A percentile compares a stretch with the other conserved stretches of the same genome.
Conservation (phyloP, 2,888 invertebrate genomes). For the Trichopria drosophilae region DNA sequence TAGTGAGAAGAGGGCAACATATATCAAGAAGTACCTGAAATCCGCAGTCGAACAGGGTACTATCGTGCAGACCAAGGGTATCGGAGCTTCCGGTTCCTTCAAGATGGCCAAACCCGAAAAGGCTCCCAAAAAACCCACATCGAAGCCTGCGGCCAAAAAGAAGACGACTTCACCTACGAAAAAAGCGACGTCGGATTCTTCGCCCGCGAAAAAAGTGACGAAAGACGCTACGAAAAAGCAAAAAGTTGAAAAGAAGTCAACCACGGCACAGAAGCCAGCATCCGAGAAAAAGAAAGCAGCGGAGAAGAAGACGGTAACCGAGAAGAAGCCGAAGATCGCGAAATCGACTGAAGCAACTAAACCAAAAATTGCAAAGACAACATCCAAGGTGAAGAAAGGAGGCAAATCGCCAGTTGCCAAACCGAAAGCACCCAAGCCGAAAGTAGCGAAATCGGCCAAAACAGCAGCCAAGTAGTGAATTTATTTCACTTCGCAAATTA, state of each 20-base stretch:
- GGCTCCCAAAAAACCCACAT: not conserved
- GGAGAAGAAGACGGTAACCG: conserved; percentile 8
- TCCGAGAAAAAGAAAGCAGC: conserved; percentile 10
- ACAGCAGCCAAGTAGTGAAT: conserved; percentile 21
- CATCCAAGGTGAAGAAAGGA: conserved; percentile 29
- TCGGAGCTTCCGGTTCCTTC: conserved; percentile 62
- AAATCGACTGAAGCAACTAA: conserved; percentile 7
- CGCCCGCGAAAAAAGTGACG: conserved; percentile 1
- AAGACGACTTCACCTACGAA: conserved; percentile 10
- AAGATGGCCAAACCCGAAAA: conserved; percentile 49
- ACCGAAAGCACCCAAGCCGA: conserved; percentile 35
- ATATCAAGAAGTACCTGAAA: conserved; percentile 66
- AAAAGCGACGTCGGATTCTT: not conserved
- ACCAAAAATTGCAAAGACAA: conserved; percentile 22
- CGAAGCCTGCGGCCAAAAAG: conserved; percentile 45
- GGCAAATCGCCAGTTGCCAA: conserved; percentile 32
- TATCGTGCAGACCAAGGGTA: conserved; percentile 62
- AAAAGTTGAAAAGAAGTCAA: conserved; percentile 2
- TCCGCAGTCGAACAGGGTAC: conserved; percentile 62
- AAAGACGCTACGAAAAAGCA: conserved; percentile 7
- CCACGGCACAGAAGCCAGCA: conserved; percentile 13
- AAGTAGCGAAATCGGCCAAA: conserved; percentile 21
- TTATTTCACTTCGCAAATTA: not conserved
- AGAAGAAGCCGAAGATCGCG: not conserved
- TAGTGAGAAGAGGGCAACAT: conserved; percentile 62